Conservation (phyloP, 2,113 vertebrate genomes). For the Carassius gibelio region DNA sequence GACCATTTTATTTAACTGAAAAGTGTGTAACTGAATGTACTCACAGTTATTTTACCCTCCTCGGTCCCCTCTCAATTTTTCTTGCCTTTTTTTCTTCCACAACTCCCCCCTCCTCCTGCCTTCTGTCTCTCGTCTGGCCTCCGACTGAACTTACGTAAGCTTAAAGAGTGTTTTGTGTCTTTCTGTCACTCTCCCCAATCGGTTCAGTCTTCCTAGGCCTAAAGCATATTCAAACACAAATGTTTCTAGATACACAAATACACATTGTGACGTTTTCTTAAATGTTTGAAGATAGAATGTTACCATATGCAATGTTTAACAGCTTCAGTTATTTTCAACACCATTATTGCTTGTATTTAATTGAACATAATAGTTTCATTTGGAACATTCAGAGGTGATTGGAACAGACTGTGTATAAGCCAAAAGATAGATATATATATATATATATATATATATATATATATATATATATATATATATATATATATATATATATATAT, state of each 20-base stretch:
- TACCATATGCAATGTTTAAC: background rate
- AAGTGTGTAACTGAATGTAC: constrained; percentile 16
- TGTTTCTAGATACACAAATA: background rate
- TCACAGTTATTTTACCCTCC: background rate
- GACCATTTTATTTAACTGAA: constrained; percentile 26
- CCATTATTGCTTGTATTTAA: background rate
- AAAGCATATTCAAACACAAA: background rate
- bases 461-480: too few species aligned
- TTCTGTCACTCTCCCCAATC: background rate
- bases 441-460: too few species aligned
- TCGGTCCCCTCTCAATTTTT: background rate
- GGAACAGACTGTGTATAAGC: background rate
- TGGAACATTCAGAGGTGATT: background rate
- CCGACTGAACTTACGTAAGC: constrained; percentile 37
- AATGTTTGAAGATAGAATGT: background rate
- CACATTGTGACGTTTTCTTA: background rate
- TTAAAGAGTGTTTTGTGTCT: constrained; percentile 4
- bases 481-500: too few species aligned
- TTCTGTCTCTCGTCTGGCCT: constrained; percentile 61
- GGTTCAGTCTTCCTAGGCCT: background rate
- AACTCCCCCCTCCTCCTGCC: constrained; percentile 24
- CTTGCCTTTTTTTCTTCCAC: background rate
- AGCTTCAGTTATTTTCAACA: background rate
- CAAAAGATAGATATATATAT: too few species aligned
- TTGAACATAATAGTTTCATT: background rate